phyloP scores from a whole-genome alignment of 2,113 vertebrate species.

The Nesoenas mayeri region DNA sequence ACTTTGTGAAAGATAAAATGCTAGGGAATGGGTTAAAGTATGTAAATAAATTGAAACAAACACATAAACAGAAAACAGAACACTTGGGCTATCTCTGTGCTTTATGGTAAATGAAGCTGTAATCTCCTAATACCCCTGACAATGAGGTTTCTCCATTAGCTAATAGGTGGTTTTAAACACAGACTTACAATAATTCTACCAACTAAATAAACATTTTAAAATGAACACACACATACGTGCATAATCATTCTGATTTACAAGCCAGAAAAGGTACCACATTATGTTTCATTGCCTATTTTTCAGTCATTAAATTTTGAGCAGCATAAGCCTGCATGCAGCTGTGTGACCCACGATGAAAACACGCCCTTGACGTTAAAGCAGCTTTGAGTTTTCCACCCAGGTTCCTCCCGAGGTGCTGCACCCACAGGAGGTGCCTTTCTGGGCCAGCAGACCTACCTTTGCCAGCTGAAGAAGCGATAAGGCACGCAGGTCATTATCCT shows the following conservation, averaged over 20 bases:
- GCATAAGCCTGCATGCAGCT: neutral
- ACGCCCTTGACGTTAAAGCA: neutral
- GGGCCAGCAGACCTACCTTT: constrained; percentile 72
- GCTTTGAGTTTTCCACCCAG: neutral
- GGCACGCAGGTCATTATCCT: constrained; percentile 1
- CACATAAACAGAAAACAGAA: constrained; percentile 40
- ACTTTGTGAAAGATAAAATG: constrained; percentile 50
- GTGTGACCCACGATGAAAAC: neutral
- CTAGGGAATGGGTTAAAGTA: constrained; percentile 34
- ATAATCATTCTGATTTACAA: neutral
- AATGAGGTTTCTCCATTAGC: constrained; percentile 52
- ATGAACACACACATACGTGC: neutral
- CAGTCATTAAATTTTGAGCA: constrained; percentile 28
- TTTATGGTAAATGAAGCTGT: constrained; percentile 51
- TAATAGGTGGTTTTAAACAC: constrained; percentile 51
- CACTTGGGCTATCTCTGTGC: constrained; percentile 31
- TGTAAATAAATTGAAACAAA: constrained; percentile 49
- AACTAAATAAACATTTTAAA: constrained; percentile 58
- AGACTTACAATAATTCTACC: constrained; percentile 48
- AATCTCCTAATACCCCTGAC: constrained; percentile 61
- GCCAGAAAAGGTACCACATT: constrained; percentile 13
- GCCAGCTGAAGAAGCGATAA: constrained; percentile 65
- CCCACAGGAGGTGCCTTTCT: neutral
- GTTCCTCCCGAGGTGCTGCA: neutral
- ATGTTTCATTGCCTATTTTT: constrained; percentile 23